phyloP scores from a whole-genome alignment of 2,797 vertebrate species.

The Sebastes melanostomus region DNA sequence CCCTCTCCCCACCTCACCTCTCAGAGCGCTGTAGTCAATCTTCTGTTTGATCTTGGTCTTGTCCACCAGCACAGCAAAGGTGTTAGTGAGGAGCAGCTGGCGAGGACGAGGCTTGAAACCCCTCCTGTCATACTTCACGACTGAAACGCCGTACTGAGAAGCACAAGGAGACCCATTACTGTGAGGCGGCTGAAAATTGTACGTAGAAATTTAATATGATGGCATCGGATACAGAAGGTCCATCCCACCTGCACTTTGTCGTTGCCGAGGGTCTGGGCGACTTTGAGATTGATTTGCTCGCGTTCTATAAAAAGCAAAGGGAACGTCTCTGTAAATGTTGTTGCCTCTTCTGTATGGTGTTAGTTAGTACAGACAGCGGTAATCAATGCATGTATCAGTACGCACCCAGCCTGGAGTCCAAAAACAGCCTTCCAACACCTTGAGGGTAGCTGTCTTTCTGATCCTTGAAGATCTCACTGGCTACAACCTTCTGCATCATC shows the following conservation, averaged over 20 bases:
- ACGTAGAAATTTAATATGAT: neutral
- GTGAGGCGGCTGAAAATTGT: neutral
- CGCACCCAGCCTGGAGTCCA: slow-evolving; percentile 92
- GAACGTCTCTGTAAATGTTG: slow-evolving; percentile 10
- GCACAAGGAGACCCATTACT: slow-evolving; percentile 11
- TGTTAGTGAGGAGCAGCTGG: slow-evolving; percentile 91
- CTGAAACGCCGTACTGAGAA: slow-evolving; percentile 90
- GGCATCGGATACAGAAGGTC: neutral
- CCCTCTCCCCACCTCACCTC: slow-evolving; percentile 73
- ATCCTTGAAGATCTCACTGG: slow-evolving; percentile 95
- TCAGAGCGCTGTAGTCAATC: slow-evolving; percentile 89
- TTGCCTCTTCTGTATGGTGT: neutral
- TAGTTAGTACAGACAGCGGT: neutral
- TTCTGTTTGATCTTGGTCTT: slow-evolving; percentile 94
- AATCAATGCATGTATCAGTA: slow-evolving; percentile 10
- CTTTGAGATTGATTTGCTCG: slow-evolving; percentile 93
- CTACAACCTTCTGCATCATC: slow-evolving; percentile 95
- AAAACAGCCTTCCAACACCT: slow-evolving; percentile 93
- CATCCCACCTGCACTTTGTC: slow-evolving; percentile 91
- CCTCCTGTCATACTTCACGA: slow-evolving; percentile 94
- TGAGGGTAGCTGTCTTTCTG: slow-evolving; percentile 95
- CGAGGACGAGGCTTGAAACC: slow-evolving; percentile 92
- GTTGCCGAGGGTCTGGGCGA: slow-evolving; percentile 89
- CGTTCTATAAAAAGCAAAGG: slow-evolving; percentile 78
- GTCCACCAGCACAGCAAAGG: slow-evolving; percentile 87